A percentile compares a stretch with the other conserved stretches of the same genome.
Evolutionary conservation across 2,113 vertebrate species (phyloP).

Genomic region (Ageneiosus marmoratus): DNA sequence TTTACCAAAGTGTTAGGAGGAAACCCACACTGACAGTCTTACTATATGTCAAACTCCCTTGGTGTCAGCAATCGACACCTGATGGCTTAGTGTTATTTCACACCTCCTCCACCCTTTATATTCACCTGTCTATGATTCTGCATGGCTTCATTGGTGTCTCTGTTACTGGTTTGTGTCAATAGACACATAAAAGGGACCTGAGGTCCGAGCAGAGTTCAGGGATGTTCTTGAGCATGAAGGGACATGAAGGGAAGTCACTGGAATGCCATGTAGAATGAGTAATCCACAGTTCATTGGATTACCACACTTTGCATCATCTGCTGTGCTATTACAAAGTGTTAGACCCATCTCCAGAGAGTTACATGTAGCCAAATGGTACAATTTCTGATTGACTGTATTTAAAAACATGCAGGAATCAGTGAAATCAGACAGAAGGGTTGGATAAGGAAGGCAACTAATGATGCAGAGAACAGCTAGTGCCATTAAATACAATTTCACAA

Average conservation of each 20-base stretch:
- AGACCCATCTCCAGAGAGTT: not conserved
- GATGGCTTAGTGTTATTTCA: not conserved
- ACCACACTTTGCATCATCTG: not conserved
- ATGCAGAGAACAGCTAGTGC: not conserved
- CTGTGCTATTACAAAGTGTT: no score
- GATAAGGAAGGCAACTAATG: not conserved
- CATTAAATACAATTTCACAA: not conserved
- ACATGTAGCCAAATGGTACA: not conserved
- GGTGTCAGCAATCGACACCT: not conserved
- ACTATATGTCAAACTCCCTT: not conserved
- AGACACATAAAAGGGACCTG: not conserved
- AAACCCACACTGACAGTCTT: not conserved
- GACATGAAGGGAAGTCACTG: not conserved
- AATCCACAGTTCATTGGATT: not conserved
- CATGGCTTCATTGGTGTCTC: not conserved
- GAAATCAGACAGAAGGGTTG: not conserved
- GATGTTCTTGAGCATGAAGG: not conserved
- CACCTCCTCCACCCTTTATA: not conserved
- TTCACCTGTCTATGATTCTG: not conserved
- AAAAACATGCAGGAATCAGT: not conserved
- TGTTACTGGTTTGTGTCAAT: not conserved
- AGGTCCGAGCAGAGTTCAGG: not conserved
- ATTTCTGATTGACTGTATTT: not conserved
- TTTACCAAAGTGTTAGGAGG: not conserved
- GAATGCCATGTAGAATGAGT: not conserved